Percentiles rank a stretch among this genome's conserved stretches.
phyloP scores from a whole-genome alignment of 2,797 vertebrate species.

The Myiotriccus ornatus region DNA sequence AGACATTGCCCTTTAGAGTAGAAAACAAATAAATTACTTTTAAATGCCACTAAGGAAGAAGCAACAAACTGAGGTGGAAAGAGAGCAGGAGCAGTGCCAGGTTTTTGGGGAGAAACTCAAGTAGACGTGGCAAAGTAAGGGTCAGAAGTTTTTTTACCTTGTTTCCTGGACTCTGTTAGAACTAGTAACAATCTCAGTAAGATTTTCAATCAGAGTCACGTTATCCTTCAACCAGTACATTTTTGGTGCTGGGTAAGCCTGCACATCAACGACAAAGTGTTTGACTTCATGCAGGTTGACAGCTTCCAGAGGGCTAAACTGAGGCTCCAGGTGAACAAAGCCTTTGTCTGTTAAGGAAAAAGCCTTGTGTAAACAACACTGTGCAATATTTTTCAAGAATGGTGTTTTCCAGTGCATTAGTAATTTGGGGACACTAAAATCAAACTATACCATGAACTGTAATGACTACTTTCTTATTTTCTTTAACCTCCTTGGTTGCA shows the following conservation, averaged over 20 bases:
- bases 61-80: neutral
- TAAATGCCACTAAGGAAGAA: neutral
- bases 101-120: neutral
- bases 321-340: constrained; percentile 83
- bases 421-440: constrained; percentile 15
- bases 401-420: neutral
- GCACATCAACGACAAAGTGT: constrained; percentile 86
- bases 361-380: neutral
- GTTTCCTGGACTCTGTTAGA: constrained; percentile 82
- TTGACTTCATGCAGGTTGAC: constrained; percentile 89
- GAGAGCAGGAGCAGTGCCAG: neutral
- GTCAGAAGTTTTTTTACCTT: constrained; percentile 77
- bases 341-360: constrained; percentile 81
- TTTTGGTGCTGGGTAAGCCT: constrained; percentile 84
- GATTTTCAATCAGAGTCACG: constrained; percentile 82
- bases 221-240: constrained; percentile 94
- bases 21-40: neutral
- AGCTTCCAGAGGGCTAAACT: constrained; percentile 80
- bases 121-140: neutral
- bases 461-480: constrained; percentile 85
- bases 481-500: constrained; percentile 84
- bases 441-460: constrained; percentile 86
- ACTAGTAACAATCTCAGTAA: constrained; percentile 88
- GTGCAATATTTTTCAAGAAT: neutral
- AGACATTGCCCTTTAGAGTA: neutral